phyloP scores from a whole-genome alignment of 2,113 vertebrate genomes.

The Egretta garzetta region DNA sequence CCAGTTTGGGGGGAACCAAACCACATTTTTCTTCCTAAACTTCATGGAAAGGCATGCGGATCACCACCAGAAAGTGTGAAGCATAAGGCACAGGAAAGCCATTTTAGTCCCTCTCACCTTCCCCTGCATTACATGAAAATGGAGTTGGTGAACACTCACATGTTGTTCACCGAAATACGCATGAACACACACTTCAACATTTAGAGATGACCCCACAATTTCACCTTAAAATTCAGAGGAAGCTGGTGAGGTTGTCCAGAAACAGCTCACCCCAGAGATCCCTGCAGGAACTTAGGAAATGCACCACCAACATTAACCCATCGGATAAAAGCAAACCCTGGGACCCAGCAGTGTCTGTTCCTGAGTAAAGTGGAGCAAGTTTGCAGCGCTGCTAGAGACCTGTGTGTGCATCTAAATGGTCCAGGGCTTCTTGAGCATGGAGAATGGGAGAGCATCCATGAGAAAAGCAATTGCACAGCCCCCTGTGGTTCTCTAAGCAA shows the following conservation, averaged over 20 bases:
- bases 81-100: background rate
- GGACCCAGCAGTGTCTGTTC: accelerated
- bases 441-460: background rate
- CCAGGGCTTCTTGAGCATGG: background rate
- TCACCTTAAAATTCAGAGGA: background rate
- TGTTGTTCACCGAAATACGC: background rate
- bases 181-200: background rate
- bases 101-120: background rate
- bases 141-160: accelerated
- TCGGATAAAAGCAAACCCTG: background rate
- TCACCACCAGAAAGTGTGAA: background rate
- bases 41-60: background rate
- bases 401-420: background rate
- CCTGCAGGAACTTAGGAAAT: background rate
- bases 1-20: background rate
- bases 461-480: background rate
- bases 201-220: background rate
- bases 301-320: background rate
- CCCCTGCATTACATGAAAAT: background rate
- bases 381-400: background rate
- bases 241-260: background rate
- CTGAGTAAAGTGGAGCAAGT: background rate
- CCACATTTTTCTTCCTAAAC: background rate
- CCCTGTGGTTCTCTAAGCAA: background rate
- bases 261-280: background rate